Base-by-base conservation (phyloP, 2,113 vertebrate species). In the Elaphurus davidianus region DNA sequence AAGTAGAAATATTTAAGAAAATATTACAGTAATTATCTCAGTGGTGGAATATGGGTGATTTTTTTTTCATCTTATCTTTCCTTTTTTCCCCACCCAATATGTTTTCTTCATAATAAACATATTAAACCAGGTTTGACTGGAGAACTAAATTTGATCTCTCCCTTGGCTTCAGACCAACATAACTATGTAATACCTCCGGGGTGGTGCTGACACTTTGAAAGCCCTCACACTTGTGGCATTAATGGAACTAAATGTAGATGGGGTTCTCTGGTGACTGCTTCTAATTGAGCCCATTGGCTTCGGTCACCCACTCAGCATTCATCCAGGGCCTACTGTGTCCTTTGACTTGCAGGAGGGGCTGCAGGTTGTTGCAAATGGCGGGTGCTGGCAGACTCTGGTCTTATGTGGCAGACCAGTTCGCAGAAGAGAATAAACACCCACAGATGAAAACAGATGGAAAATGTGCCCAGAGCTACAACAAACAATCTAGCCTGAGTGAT, bases 131-230 rank as follows among this genome's bases (percentile, higher is more conserved):
- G 55, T 90, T 95, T 90, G 87, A 54, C 43, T 92, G 8, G 54
- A 94, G 33, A 88, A 88, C 67, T 82, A 78, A 92, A 98, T 86
- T 60, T 97, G 88, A 91, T 87, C 87, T 93, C 79, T 95, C 64
- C 59, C 11, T 59, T 92, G 93, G 88, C 88, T 96, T 94, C 88
- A 86, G 89, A 94, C 81, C 81, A 97, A 92, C 95, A 93, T 87
- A 96, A 97, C 95, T 92, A 76, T 28, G 55, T 88, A 85, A 97
- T 60, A 82, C 64, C 60, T 76, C 43, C 28, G 9, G 30, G 43
- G 33, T 74, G 88, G 85, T 47, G 54, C 96, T 52, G 91, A 71
- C 60, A 95, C 76, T 59, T 76, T 40, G 91, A 96, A 97, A 76
- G 60, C 47, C 62, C 86, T 94, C 60, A 28, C 52, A 82, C 93